Evolutionary conservation across 2,113 vertebrate species (phyloP).

Genomic region (Eleginops maclovinus): DNA sequence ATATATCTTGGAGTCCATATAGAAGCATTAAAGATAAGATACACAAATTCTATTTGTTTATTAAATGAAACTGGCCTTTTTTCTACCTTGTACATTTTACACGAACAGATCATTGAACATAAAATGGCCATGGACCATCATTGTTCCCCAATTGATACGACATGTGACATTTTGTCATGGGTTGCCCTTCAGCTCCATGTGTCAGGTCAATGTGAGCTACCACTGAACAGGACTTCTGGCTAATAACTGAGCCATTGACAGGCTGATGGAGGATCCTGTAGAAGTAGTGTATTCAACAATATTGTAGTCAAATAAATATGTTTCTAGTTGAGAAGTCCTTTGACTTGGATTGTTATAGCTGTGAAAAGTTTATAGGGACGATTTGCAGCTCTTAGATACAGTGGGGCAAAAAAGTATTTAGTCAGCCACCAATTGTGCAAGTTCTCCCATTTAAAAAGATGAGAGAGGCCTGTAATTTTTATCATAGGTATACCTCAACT

Average conservation of each 20-base stretch:
- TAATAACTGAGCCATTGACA: slow-evolving; percentile 15
- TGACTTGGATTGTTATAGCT: neutral
- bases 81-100: neutral
- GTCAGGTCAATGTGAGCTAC: slow-evolving; percentile 40
- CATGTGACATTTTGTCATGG: slow-evolving; percentile 2
- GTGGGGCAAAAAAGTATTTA: no score
- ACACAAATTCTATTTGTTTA: neutral
- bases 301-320: neutral
- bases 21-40: neutral
- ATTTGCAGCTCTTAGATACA: neutral
- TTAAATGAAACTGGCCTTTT: slow-evolving; percentile 5
- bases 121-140: slow-evolving; percentile 3
- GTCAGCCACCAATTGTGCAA: no score
- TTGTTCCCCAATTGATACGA: slow-evolving; percentile 14
- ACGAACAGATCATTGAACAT: slow-evolving; percentile 2
- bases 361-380: slow-evolving; percentile 2
- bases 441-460: no score
- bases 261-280: neutral
- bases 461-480: no score
- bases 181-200: slow-evolving; percentile 27
- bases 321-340: neutral
- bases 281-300: slow-evolving; percentile 1
- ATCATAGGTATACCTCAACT: no score
- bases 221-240: slow-evolving; percentile 12
- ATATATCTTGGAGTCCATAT: neutral